phyloP scores from a whole-genome alignment of 2,888 invertebrate species.

The Shargacucullia verbasci region DNA sequence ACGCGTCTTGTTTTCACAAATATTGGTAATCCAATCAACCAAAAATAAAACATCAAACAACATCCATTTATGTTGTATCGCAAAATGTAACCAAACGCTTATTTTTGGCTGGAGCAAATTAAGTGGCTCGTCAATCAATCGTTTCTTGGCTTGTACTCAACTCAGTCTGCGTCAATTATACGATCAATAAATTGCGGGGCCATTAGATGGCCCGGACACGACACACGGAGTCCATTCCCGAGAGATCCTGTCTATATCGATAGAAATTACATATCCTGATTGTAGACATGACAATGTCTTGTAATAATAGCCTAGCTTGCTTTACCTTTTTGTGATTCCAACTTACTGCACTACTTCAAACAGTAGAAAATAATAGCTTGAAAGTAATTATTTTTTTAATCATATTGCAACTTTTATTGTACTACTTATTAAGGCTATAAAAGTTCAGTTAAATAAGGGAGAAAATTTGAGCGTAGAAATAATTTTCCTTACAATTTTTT shows the following conservation, averaged over 20 bases:
- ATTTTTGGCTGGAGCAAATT: conserved; percentile 4
- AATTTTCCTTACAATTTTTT: neutral
- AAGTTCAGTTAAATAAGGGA: conserved; percentile 1
- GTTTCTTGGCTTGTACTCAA: conserved; percentile 16
- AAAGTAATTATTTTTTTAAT: too few species aligned
- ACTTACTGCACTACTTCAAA: too few species aligned
- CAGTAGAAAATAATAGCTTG: too few species aligned
- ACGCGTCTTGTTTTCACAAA: too few species aligned
- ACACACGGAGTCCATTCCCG: neutral
- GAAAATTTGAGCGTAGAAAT: conserved; percentile 2
- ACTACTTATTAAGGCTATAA: neutral
- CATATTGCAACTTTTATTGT: neutral
- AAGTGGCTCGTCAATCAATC: conserved; percentile 16
- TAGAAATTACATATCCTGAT: neutral
- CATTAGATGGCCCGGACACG: conserved; percentile 13
- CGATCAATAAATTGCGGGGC: conserved; percentile 14
- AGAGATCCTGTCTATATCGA: too few species aligned
- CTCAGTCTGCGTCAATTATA: conserved; percentile 10
- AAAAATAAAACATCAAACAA: too few species aligned
- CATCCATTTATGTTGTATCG: too few species aligned
- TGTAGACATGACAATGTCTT: too few species aligned
- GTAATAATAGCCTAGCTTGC: too few species aligned
- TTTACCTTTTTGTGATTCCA: too few species aligned
- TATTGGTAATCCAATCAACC: too few species aligned
- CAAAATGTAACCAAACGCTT: neutral